Evolutionary conservation across 2,113 vertebrate genomes (phyloP), one percentile per base, ranked within the genome.

Genomic region (Callocephalon fimbriatum): DNA sequence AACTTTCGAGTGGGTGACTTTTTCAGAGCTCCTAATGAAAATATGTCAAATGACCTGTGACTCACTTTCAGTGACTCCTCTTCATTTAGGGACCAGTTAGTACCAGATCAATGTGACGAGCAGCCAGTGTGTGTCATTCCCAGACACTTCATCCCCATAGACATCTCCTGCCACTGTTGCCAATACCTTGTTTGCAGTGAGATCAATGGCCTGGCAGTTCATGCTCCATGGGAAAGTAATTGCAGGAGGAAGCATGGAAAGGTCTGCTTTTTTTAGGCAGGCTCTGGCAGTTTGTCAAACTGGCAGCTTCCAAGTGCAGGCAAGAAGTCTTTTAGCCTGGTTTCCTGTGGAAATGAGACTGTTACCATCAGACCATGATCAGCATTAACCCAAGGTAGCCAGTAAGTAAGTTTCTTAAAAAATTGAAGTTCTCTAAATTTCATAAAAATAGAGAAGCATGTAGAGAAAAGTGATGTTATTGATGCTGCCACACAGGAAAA

Each of bases 161-260:
- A 87, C 35, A 31, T 71, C 74, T 90, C 79, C 79, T 74, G 45
- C 40, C 67, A 37, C 53, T 0, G 1, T 45, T 80, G 91, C 72
- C 61, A 61, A 31, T 59, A 40, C 25, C 27, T 78, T 72, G 51
- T 95, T 91, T 93, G 84, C 89, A 42, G 68, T 20, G 65, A 61
- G 65, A 82, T 87, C 82, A 58, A 5, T n/a, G 77, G 19, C 65
- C 68, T 87, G 53, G 48, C 59, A 31, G 61, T 8, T 96, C 93
- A 91, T 70, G 83, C 48, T 91, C 83, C 61, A 56, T 40, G 80
- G 93, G 84, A 88, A 93, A 94, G 70, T 15, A 54, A 78, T 67
- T 67, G 59, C 67, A 87, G 74, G 38, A 71, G 47, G 66, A 93
- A 85, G 62, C 1, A 0, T 3, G 3, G 37, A 65, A 51, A 72